Evolutionary conservation across 2,113 vertebrate genomes (phyloP), one percentile per base, ranked within the genome.

Genomic region (Cygnus buccinator): DNA sequence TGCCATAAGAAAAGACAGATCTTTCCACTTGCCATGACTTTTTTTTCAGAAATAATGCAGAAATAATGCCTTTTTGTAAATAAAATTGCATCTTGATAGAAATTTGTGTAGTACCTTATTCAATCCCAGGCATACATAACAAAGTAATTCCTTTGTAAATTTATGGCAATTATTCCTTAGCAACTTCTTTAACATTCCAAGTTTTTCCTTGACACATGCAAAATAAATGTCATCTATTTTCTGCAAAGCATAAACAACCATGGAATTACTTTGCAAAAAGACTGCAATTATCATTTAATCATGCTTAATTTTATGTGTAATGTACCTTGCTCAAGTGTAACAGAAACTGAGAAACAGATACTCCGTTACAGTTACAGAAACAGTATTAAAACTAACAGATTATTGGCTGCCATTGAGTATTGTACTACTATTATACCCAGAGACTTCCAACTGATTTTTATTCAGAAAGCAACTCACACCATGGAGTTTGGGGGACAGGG

Each of bases 201-300:
- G 67, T 14, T 90, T 95, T 93, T 86, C 63, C 71, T 91, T 84
- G 76, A 94, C 74, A 96, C 65, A 19, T 85, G 70, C 67, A 93
- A 95, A 95, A 97, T 91, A 96, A 96, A 92, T 85, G 63, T 62
- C n/a, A 65, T 50, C 76, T 73, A 43, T 59, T 67, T 79, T 92
- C 84, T 83, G 48, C 59, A 90, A 80, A 93, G 85, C 35, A 95
- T 52, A 97, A 97, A 97, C 90, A 97, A 79, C 76, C 63, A 62
- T 44, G 28, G 93, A 95, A 93, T 92, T 97, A 91, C 84, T 80
- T 76, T 55, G 79, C 37, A 46, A 74, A 94, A 94, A 96, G 94
- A 89, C 79, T 89, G 84, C 89, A 96, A 97, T 97, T 97, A 95
- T 96, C 89, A 91, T 94, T 95, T 96, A 96, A 97, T 97, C 93